phyloP scores from a whole-genome alignment of 2,113 vertebrate genomes.

The Ceyx margarethae region DNA sequence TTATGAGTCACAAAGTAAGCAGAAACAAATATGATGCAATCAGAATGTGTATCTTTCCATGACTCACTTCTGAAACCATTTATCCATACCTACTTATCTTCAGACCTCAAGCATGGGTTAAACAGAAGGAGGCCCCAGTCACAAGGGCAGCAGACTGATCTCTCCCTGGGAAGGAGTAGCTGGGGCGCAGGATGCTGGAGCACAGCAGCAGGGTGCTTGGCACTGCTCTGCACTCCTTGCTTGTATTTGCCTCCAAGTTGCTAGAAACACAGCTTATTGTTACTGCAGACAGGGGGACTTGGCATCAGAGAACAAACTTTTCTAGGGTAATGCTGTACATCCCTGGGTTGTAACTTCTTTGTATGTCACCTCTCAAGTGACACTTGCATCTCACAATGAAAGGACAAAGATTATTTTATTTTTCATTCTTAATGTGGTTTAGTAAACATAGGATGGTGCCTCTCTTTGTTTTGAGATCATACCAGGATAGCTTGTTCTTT shows the following conservation, averaged over 20 bases:
- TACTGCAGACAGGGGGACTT: background rate
- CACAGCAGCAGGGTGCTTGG: background rate
- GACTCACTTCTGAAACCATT: background rate
- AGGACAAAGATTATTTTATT: background rate
- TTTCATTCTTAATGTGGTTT: background rate
- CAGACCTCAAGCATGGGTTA: background rate
- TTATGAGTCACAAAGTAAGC: conserved; percentile 32
- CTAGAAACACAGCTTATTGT: background rate
- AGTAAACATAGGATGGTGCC: background rate
- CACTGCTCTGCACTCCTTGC: no score
- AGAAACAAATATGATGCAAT: conserved; percentile 19
- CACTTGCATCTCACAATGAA: background rate
- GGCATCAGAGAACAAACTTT: background rate
- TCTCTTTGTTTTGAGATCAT: background rate
- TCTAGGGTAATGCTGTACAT: background rate
- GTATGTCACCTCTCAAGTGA: background rate
- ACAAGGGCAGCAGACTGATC: background rate
- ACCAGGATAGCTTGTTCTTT: background rate
- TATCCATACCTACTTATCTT: background rate
- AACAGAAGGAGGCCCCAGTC: background rate
- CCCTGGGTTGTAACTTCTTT: background rate
- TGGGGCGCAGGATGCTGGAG: background rate
- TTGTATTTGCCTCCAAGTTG: background rate
- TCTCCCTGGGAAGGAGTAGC: background rate
- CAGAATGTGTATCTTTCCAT: background rate